phyloP scores from a whole-genome alignment of 1,140 invertebrate genomes.

The Ooceraea biroi region DNA sequence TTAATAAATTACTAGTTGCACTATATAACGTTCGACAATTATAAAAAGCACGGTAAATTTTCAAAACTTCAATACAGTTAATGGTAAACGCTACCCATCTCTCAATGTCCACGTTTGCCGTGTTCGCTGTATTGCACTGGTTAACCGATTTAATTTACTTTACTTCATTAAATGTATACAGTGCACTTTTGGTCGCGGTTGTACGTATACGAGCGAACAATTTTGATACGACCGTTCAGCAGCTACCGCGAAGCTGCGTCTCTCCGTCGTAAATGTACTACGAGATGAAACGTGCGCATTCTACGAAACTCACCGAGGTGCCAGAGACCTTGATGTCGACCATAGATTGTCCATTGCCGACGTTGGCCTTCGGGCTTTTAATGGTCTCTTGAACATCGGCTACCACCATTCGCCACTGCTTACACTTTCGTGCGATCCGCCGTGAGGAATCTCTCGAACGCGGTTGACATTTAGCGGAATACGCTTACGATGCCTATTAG shows the following conservation, averaged over 20 bases:
- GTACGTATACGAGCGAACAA: not conserved
- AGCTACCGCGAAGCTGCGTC: not conserved
- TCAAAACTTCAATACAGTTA: no score
- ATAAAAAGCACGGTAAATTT: not conserved
- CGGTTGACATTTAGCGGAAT: slow-evolving; percentile 28
- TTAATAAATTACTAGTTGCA: slow-evolving; percentile 12
- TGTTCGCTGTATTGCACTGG: not conserved
- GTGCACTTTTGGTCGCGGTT: not conserved
- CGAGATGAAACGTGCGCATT: slow-evolving; percentile 14
- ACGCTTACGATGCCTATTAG: slow-evolving; percentile 15
- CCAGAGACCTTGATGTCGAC: slow-evolving; percentile 1
- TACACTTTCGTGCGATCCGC: slow-evolving; percentile 19
- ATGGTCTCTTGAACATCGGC: slow-evolving; percentile 4
- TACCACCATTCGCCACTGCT: slow-evolving; percentile 5
- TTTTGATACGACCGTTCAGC: slow-evolving; percentile 37
- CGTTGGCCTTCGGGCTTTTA: slow-evolving; percentile 34
- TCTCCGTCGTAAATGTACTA: slow-evolving; percentile 36
- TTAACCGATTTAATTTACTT: not conserved
- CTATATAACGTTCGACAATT: not conserved
- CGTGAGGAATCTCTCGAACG: slow-evolving; percentile 29
- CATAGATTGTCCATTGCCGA: not conserved
- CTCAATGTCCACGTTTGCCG: not conserved
- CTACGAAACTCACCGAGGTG: slow-evolving; percentile 34
- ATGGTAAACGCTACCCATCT: not conserved
- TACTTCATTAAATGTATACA: not conserved